Base-by-base conservation (phyloP, 2,888 invertebrate genomes). In the Siphonodentalium dalli region DNA sequence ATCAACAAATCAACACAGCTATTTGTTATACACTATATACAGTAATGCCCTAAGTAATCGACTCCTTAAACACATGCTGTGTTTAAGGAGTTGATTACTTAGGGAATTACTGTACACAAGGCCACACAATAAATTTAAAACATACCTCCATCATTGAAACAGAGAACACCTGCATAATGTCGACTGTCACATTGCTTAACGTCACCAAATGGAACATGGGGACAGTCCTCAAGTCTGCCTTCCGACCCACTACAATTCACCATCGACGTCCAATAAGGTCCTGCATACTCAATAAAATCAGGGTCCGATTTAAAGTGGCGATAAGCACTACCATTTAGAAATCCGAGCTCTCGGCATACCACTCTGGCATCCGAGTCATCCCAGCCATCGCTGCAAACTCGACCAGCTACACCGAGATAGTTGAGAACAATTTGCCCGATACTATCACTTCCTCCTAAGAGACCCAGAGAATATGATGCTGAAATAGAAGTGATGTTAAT, bases 201-300 rank as follows among this genome's bases (percentile, higher is more conserved):
- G 11, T 43, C 58, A 7, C 71, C 71, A 7, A 62, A 40, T 7
- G 46, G 50, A 2, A 50, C 55, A 42, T 58, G 59, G 0, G 23
- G 26, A 54, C 72, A 73, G 9, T 66, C 50, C 2, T 31, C 46
- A 8, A 73, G 43, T 7, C 28, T 52, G 0, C 18, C 28, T 41
- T 73, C 72, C 0, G 51, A 54, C 7, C 72, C 71, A 7, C 37
- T 43, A 51, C 74, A 74, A 27, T 61, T 58, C 7, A 72, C 66
- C 11, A 66, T 41, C 6, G 67, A 67, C 81, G 90, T 88, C 78
- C 87, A 84, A 71, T 88, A 89, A 3, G 85, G 84, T 2, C 75
- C 75, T 27, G 62, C 58, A 28, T 61, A 52, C 24, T 61, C 52
- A n/a, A 63, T 56, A 42, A 65, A 64, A 27, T 62, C 61, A 35